A percentile compares a stretch with the other conserved stretches of the same genome.
These are phyloP conservation scores for Clitarchus hookeri DNA, from an alignment of 2,888 invertebrate genomes.

Conservation along the genomic window DNA sequence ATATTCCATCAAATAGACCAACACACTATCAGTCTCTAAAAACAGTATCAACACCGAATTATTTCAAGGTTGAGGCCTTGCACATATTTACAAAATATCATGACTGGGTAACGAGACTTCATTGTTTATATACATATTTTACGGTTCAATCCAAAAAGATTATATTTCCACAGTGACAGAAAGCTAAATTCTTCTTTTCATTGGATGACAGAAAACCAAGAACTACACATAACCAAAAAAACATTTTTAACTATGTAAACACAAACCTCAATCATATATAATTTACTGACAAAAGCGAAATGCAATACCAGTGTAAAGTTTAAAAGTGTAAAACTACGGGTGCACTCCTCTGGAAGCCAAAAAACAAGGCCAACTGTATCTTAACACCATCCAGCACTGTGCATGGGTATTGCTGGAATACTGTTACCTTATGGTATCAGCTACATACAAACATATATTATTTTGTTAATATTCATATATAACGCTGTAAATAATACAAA, in stretches of 20 bases:
- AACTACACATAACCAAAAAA: not conserved
- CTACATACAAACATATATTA: not conserved
- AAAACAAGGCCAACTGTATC: not conserved
- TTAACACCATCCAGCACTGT: not conserved
- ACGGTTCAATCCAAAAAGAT: not conserved
- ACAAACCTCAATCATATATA: not conserved
- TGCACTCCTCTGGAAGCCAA: not conserved
- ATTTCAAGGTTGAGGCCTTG: too few relatives aligned
- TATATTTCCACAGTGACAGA: not conserved
- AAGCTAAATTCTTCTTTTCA: not conserved
- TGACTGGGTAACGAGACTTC: not conserved
- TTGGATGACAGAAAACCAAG: not conserved
- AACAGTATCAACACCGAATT: too few relatives aligned
- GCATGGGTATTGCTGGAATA: not conserved
- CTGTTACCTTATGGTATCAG: not conserved
- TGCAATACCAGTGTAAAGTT: not conserved
- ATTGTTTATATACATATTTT: not conserved
- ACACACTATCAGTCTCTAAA: too few relatives aligned
- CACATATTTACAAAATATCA: too few relatives aligned
- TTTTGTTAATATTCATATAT: not conserved
- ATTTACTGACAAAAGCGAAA: not conserved
- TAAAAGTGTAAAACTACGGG: not conserved
- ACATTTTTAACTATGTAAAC: not conserved
- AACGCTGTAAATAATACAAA: not conserved
- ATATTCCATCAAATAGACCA: too few relatives aligned